Evolutionary conservation across 2,888 invertebrate species (phyloP).

Genomic region (Pediacus dermestoides): DNA sequence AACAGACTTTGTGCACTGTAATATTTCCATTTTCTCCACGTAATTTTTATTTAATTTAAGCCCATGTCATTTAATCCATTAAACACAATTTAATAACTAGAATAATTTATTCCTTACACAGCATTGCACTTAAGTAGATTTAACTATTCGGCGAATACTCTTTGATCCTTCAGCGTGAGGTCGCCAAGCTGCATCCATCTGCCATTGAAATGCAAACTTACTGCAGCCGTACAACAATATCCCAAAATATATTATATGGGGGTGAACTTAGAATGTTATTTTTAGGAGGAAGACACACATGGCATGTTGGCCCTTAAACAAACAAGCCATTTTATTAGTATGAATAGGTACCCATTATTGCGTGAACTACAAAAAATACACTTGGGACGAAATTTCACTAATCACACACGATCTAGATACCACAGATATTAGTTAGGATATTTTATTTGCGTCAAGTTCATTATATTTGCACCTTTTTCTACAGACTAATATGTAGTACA

Average conservation of each 20-base stretch:
- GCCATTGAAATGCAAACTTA: constrained; percentile 32
- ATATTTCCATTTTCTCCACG: too few species aligned
- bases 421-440: too few species aligned
- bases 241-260: constrained; percentile 18
- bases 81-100: constrained; percentile 24
- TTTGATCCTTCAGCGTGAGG: constrained; percentile 29
- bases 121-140: constrained; percentile 34
- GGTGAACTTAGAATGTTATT: constrained; percentile 32
- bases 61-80: too few species aligned
- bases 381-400: constrained; percentile 25
- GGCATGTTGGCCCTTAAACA: constrained; percentile 13
- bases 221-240: constrained; percentile 20
- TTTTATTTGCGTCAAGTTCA: too few species aligned
- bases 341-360: constrained; percentile 32
- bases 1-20: too few species aligned
- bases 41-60: too few species aligned
- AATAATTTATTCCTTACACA: constrained; percentile 33
- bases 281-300: constrained; percentile 27
- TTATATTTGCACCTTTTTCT: too few species aligned
- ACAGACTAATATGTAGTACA: too few species aligned
- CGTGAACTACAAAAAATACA: constrained; percentile 31
- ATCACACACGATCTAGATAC: constrained; percentile 26
- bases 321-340: constrained; percentile 29
- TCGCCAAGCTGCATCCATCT: constrained; percentile 30
- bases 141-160: constrained; percentile 27